Evolutionary conservation across 2,113 vertebrate genomes (phyloP), one percentile per base, ranked within the genome.

Genomic region (Jaculus jaculus): DNA sequence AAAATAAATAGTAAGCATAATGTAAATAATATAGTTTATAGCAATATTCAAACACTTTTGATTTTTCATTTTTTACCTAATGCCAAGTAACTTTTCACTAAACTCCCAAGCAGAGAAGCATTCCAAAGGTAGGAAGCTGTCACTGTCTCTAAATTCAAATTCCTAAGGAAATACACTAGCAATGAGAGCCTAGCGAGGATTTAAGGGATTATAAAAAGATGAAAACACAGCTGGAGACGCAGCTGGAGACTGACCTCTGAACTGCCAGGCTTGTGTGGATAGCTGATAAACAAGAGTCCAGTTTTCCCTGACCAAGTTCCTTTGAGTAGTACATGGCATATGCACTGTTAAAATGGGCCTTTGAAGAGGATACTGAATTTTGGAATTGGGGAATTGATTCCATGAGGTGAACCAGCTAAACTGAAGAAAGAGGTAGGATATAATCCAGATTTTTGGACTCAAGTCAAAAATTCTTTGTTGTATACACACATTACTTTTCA

Each of bases 201-300:
- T 94, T 96, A 93, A 89, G 65, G 60, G 94, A 95, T 95, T 95
- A 94, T 87, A 86, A 93, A 91, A 89, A 83, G 87, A 95, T 92
- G 37, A 94, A 93, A 91, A 75, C 81, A 47, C 3, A 82, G 81
- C 91, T 87, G 93, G 82, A 89, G 63, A 93, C 81, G 58, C 3
- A 82, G 81, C 91, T 87, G 93, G 82, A 89, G 63, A 93, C 47
- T 84, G 73, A 95, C 51, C 68, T 97, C 79, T 54, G 73, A 95
- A 65, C 84, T 94, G 84, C 51, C 69, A 75, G 73, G 83, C 68
- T 95, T 37, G 73, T 81, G 24, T 92, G 69, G 77, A 77, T 24
- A 82, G 91, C 84, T 96, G 89, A 91, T 69, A 90, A 96, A 92
- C 78, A 88, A 94, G 77, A 94, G 51, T 91, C 87, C 87, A 80